Evolutionary conservation across 2,797 vertebrate genomes (phyloP), one percentile per base, ranked within the genome.

Genomic region (Leptoclinus maculatus): DNA sequence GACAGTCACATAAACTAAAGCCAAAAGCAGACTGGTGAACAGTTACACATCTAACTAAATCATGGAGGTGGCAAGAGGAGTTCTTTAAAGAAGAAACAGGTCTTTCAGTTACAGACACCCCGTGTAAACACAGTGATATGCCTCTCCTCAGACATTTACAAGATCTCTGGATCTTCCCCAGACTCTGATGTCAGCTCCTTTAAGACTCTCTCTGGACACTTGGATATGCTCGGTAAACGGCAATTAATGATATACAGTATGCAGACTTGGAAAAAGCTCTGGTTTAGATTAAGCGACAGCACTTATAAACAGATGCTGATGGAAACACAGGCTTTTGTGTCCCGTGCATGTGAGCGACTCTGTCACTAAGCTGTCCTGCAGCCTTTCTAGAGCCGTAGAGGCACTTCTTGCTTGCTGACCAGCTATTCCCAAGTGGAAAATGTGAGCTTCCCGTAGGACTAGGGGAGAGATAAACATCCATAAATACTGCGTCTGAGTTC

Each of bases 381-480:
- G 80, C 54, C 39, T 64, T 38, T 56, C 45, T 23, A 59, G n/a
- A 71, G 81, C 81, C 72, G 74, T 49, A 12, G 57, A 85, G 78
- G 80, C 83, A 74, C 84, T 56, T 79, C 62, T 71, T 65, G 68
- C 66, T 78, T 53, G 78, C 79, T 92, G 88, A 87, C 84, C 83
- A 84, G 76, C 76, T 83, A 89, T 88, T 91, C 87, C 91, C 88
- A 57, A 92, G 83, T 93, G 94, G 94, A 94, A 95, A 94, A 92
- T 92, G 85, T 93, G 87, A 94, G 89, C 82, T 83, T 93, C 91
- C 92, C 91, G 64, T 54, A 82, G 90, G 92, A 93, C 83, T 51
- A 79, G 82, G 74, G 53, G 41, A 89, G 86, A 89, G 83, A 91
- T 94, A 94, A 94, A 95, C 93, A 94, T 88, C 89, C 90, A 92